phyloP scores from a whole-genome alignment of 2,113 vertebrate species.

The Myotis yumanensis region DNA sequence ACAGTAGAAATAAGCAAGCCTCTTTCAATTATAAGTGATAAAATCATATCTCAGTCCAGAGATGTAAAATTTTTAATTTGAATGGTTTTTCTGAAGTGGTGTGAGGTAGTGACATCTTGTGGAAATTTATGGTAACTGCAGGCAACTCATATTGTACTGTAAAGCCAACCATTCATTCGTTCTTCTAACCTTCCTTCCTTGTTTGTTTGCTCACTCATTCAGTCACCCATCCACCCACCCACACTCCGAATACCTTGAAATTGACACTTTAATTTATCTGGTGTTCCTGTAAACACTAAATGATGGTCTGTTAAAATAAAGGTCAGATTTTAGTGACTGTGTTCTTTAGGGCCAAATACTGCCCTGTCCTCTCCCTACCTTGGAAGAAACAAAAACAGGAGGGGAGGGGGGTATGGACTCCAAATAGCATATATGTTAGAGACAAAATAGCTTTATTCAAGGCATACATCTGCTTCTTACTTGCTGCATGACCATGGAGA shows the following conservation, averaged over 20 bases:
- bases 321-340: not conserved
- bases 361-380: not conserved
- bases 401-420: accelerated
- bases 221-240: too few relatives aligned
- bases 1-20: not conserved
- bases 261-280: not conserved
- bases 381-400: not conserved
- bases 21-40: not conserved
- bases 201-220: not conserved
- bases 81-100: conserved; percentile 22
- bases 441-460: not conserved
- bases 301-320: not conserved
- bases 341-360: not conserved
- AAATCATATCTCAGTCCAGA: not conserved
- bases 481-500: not conserved
- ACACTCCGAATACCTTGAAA: not conserved
- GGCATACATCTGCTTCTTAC: not conserved
- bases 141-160: not conserved
- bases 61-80: not conserved
- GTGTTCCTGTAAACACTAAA: not conserved
- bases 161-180: not conserved
- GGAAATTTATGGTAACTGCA: not conserved
- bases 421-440: not conserved
- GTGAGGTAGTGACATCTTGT: conserved; percentile 73
- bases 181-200: not conserved